phyloP scores from a whole-genome alignment of 2,888 invertebrate genomes.

The Philereme vetulata region DNA sequence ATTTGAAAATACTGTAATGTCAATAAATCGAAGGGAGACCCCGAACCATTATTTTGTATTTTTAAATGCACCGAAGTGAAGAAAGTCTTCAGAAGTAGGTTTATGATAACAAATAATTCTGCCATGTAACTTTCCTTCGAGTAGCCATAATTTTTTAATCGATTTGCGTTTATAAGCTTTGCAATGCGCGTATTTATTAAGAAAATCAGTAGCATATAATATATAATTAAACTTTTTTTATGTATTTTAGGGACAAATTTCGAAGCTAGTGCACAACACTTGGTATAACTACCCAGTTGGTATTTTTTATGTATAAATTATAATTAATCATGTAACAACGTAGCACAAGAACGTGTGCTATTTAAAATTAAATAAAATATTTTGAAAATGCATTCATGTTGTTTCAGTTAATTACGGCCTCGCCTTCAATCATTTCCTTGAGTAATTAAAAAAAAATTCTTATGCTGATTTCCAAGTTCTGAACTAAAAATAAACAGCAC shows the following conservation, averaged over 20 bases:
- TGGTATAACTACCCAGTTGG: slow-evolving; percentile 62
- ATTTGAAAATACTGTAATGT: slow-evolving; percentile 24
- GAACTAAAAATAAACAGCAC: slow-evolving; percentile 61
- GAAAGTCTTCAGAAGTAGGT: slow-evolving; percentile 2
- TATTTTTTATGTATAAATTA: slow-evolving; percentile 57
- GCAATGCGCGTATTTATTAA: slow-evolving; percentile 20
- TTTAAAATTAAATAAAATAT: slow-evolving; percentile 72
- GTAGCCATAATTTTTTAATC: slow-evolving; percentile 48
- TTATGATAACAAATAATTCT: slow-evolving; percentile 19
- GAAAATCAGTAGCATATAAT: slow-evolving; percentile 16
- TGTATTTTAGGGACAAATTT: slow-evolving; percentile 48
- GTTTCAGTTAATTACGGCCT: slow-evolving; percentile 19
- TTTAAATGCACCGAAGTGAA: slow-evolving; percentile 12
- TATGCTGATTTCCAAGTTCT: background rate
- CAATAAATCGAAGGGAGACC: slow-evolving; percentile 9
- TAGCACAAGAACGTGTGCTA: slow-evolving; percentile 74
- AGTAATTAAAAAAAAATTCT: too few species aligned
- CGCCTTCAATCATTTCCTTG: too few species aligned
- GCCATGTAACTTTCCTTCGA: slow-evolving; percentile 30
- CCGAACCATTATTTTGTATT: slow-evolving; percentile 13
- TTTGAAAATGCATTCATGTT: slow-evolving; percentile 43
- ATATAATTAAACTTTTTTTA: slow-evolving; percentile 34
- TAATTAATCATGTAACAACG: slow-evolving; percentile 69
- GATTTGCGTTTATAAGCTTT: slow-evolving; percentile 26
- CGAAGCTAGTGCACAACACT: slow-evolving; percentile 68